Conservation (phyloP, 64 coral and sea anemone genomes). For the Dendronephthya gigantea region DNA sequence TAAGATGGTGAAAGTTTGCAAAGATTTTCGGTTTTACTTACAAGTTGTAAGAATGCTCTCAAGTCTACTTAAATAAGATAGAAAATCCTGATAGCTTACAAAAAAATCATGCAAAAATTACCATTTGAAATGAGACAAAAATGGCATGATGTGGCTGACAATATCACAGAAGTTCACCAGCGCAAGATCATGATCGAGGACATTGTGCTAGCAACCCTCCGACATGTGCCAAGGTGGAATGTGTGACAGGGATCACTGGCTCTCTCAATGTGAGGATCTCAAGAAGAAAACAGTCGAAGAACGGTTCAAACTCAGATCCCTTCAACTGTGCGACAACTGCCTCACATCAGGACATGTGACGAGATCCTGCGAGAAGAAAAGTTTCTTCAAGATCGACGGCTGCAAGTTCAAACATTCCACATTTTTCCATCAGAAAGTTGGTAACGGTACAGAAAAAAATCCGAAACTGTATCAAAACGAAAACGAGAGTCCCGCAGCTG, state of each 20-base stretch:
- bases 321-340: too few relatives aligned
- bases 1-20: background rate
- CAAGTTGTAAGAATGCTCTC: background rate
- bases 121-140: conserved; percentile 23
- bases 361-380: background rate
- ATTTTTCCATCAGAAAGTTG: background rate
- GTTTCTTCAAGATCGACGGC: background rate
- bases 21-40: background rate
- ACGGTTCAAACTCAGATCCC: background rate
- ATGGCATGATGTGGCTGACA: conserved; percentile 12
- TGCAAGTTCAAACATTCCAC: background rate
- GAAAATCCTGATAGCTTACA: conserved; percentile 26
- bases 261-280: too few relatives aligned
- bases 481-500: background rate
- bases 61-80: conserved; percentile 16
- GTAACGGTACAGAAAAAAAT: background rate
- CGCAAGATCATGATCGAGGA: background rate
- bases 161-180: background rate
- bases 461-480: background rate
- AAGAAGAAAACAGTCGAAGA: background rate
- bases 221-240: too few relatives aligned
- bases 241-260: too few relatives aligned
- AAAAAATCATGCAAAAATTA: conserved; percentile 26
- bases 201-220: background rate
- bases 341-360: background rate